phyloP scores from a whole-genome alignment of 2,797 vertebrate species.

The Eulemur albifrons region DNA sequence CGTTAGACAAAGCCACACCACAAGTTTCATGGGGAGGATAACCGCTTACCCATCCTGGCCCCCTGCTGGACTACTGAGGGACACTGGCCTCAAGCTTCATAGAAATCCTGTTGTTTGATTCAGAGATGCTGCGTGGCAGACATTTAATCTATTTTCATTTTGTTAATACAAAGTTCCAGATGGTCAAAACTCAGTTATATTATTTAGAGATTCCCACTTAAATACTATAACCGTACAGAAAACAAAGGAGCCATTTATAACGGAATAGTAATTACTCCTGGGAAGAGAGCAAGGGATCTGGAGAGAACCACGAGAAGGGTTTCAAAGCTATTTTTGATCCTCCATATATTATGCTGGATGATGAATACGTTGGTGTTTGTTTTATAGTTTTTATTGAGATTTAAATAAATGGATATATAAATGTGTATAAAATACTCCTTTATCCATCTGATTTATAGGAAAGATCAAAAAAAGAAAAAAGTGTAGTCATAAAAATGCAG shows the following conservation, averaged over 20 bases:
- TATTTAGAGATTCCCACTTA: background rate
- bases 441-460: background rate
- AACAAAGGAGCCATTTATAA: background rate
- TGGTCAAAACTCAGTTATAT: background rate
- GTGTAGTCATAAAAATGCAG: background rate
- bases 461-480: background rate
- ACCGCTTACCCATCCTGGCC: background rate
- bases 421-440: background rate
- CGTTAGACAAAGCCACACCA: background rate
- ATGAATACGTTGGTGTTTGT: background rate
- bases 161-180: background rate
- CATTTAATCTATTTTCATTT: background rate
- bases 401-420: background rate
- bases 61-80: background rate
- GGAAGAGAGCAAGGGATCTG: background rate
- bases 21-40: background rate
- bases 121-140: background rate
- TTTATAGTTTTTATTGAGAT: constrained; percentile 27
- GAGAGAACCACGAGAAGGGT: background rate
- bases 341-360: background rate
- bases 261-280: background rate
- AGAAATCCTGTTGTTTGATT: background rate
- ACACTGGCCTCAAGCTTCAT: background rate
- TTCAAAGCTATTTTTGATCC: background rate
- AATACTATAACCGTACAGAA: background rate